These are phyloP conservation scores for Galerucella pusilla DNA, from an alignment of 2,888 invertebrate genomes.

Conservation along the genomic window DNA sequence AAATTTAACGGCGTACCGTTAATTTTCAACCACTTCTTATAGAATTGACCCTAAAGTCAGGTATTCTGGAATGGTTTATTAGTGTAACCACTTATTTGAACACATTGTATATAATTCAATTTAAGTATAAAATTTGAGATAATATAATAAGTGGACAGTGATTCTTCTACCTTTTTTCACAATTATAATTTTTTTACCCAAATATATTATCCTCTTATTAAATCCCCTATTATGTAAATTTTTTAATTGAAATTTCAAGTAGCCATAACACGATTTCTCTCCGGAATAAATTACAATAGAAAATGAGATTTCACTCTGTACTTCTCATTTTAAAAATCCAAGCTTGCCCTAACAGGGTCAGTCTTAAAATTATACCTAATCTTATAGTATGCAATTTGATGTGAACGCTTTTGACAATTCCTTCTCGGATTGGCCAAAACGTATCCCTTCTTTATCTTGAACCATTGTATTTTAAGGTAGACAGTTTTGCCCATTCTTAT, in stretches of 20 bases:
- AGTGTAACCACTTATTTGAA: no score
- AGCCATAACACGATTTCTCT: not conserved
- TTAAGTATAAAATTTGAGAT: no score
- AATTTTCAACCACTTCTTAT: no score
- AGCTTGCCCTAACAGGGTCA: not conserved
- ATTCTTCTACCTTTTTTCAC: no score
- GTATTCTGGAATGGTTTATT: no score
- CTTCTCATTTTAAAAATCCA: not conserved
- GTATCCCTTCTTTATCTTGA: not conserved
- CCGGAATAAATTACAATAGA: not conserved
- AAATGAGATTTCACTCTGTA: not conserved
- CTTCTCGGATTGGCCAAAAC: not conserved
- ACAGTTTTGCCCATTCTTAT: not conserved
- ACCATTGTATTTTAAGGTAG: not conserved
- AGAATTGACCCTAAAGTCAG: no score
- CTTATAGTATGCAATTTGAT: not conserved
- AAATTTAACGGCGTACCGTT: no score
- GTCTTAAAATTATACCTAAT: not conserved
- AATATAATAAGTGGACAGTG: no score
- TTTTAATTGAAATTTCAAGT: not conserved
- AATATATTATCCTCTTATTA: not conserved
- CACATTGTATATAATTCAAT: no score
- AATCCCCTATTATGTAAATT: not conserved
- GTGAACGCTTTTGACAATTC: not conserved
- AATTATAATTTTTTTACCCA: not conserved